Conservation (phyloP, 1,140 invertebrate species). For the Anoplolepis gracilipes region DNA sequence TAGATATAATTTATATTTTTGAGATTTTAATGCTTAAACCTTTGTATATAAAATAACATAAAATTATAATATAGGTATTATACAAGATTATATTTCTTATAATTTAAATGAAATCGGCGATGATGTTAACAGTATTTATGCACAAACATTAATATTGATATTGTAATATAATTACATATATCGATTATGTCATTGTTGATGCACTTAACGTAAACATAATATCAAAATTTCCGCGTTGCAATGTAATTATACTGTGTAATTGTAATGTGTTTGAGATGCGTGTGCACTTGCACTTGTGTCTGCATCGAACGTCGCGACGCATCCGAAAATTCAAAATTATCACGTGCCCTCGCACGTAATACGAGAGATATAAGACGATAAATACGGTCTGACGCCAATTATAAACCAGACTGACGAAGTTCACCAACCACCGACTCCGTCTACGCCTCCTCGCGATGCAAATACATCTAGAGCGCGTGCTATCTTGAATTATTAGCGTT, state of each 20-base stretch:
- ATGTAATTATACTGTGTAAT: conserved; percentile 9
- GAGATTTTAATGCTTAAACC: background rate
- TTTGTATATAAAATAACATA: background rate
- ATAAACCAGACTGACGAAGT: conserved; percentile 60
- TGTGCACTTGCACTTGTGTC: conserved; percentile 11
- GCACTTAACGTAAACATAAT: background rate
- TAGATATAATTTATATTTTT: background rate
- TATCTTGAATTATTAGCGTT: background rate
- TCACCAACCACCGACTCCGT: conserved; percentile 57
- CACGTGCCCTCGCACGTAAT: conserved; percentile 36
- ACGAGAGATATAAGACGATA: conserved; percentile 27
- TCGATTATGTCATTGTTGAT: background rate
- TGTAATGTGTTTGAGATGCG: conserved; percentile 26
- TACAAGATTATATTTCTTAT: background rate
- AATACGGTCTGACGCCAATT: conserved; percentile 54
- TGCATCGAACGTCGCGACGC: background rate
- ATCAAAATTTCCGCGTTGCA: background rate
- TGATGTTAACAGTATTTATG: background rate
- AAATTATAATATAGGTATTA: background rate
- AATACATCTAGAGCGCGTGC: background rate
- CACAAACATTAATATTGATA: conserved; percentile 1
- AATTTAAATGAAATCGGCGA: background rate
- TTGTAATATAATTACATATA: background rate
- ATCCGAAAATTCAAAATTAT: conserved; percentile 48
- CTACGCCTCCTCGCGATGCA: background rate